Evolutionary conservation across 2,797 vertebrate species (phyloP), one percentile per base, ranked within the genome.

Genomic region (Zenarchopterus dispar): DNA sequence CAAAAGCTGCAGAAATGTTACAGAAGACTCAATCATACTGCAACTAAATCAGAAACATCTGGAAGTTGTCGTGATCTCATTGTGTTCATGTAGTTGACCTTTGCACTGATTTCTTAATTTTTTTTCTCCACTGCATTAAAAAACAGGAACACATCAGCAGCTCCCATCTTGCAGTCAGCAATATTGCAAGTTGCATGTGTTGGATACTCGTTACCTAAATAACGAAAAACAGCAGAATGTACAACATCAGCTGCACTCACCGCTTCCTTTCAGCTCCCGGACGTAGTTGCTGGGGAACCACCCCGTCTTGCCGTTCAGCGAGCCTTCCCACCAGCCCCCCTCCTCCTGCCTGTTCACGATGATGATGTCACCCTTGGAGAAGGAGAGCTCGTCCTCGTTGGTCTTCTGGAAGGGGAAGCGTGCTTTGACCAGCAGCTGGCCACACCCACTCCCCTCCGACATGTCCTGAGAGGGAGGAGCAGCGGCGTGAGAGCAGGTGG

Each of bases 271-370:
- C 84, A 97, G 86, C 92, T 99, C 97, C 67, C 95, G 91, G 21
- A 98, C 97, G 0, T 98, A 99, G 93, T 99, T 99, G 90, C 96
- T 98, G 26, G 97, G 97, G 90, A 99, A 98, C 97, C 97, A 99
- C 41, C 97, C 97, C 0, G 93, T 95, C 84, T 92, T 95, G 88
- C 96, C 96, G 7, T 92, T 95, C 57, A 95, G 55, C 2, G 92
- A 94, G 73, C 97, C 97, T 82, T 99, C 97, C 97, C 97, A 98
- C 97, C 97, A 99, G 85, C 97, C 97, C 48, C 97, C 97, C n/a
- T 98, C 96, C 91, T 97, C 97, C 70, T 95, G 94, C 57, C 96
- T 94, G 31, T 85, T 95, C 75, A 99, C 96, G 0, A 91, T 95
- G 89, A 98, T 96, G 91, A 98, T 85, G 57, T 98, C 96, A 1